A percentile compares a stretch with the other conserved stretches of the same genome.
Evolutionary conservation across 2,888 invertebrate species (phyloP).

Genomic region (Spodoptera picta): DNA sequence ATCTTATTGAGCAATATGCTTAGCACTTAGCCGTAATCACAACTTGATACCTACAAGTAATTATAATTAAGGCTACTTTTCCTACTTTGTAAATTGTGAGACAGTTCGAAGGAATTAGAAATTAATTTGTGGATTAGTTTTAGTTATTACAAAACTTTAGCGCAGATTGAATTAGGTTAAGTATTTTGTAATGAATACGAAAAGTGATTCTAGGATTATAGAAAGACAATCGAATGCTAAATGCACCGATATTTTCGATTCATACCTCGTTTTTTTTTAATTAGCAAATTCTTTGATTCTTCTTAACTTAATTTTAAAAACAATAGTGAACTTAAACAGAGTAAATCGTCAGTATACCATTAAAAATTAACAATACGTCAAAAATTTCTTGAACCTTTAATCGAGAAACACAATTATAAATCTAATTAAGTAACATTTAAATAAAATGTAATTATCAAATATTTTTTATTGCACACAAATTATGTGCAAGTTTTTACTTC

Average conservation of each 20-base stretch:
- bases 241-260: no score
- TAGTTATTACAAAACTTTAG: constrained; percentile 24
- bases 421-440: constrained; percentile 33
- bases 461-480: constrained; percentile 41
- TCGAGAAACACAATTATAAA: constrained; percentile 21
- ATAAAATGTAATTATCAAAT: constrained; percentile 46
- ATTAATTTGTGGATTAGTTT: constrained; percentile 20
- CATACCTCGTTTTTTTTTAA: no score
- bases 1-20: constrained; percentile 41
- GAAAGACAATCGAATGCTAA: no score
- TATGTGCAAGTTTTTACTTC: constrained; percentile 62
- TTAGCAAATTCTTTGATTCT: no score
- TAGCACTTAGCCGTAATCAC: constrained; percentile 24
- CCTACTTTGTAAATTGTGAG: constrained; percentile 31
- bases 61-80: constrained; percentile 48
- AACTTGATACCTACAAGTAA: constrained; percentile 36
- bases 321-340: no score
- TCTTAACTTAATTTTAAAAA: no score
- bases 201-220: no score
- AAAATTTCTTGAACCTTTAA: not conserved
- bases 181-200: not conserved
- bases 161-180: not conserved
- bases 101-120: constrained; percentile 24
- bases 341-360: no score
- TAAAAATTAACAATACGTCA: not conserved